Evolutionary conservation across 2,888 invertebrate genomes (phyloP), one percentile per base, ranked within the genome.

Genomic region (Furcula furcula): DNA sequence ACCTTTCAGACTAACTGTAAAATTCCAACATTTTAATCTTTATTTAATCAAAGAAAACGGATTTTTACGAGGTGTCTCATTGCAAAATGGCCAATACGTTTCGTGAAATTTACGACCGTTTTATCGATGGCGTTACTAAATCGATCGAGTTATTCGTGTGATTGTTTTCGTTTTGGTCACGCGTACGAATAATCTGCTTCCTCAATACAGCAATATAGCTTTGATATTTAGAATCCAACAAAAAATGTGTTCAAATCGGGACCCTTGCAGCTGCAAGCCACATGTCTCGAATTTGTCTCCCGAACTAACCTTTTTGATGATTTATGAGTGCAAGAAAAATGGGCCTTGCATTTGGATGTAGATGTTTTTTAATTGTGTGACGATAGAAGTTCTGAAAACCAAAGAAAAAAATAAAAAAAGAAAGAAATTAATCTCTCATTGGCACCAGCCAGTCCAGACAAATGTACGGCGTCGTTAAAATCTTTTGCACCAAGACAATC

Each of bases 81-180:
- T 62, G 61, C 48, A 57, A 57, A 70, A 67, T 61, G 51, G 57
- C 51, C 18, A 62, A 64, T 68, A 58, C 58, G 55, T 62, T 60
- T 66, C 53, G 46, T 10, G 18, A 7, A 40, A 63, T 74, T 74
- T 72, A 73, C 63, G 65, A 64, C 46, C 66, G 55, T 60, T 73
- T 73, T 71, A 74, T 69, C 59, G 62, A 46, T 58, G 55, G 58
- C 64, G 65, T 63, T 65, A 58, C 74, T 68, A 63, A 75, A 67
- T 65, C 68, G 64, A 72, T 74, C 61, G 67, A 47, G 74, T 65
- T 68, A 67, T 74, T 68, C 60, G 60, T 61, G 55, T 47, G 29
- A n/a, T 65, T 85, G 84, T 85, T 85, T 77, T 77, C 70, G 56
- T 67, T 84, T 74, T 55, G 65, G 79, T 76, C 85, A 85, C 81